Conservation (phyloP, 2,113 vertebrate genomes). For the Sturnira hondurensis region DNA sequence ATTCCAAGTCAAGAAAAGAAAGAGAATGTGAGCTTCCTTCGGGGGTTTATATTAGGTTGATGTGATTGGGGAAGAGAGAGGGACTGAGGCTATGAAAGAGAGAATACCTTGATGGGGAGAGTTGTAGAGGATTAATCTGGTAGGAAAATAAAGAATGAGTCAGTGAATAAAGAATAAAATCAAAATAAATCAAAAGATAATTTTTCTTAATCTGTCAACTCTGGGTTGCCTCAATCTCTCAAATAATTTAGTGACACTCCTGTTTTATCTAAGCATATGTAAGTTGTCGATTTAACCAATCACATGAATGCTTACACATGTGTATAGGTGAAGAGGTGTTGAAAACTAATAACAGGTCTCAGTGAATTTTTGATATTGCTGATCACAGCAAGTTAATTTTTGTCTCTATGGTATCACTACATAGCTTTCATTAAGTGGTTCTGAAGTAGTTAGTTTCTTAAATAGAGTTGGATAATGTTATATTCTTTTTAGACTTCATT, state of each 20-base stretch:
- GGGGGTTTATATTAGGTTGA: accelerated
- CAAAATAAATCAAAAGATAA: not conserved
- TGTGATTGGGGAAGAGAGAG: no score
- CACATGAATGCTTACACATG: not conserved
- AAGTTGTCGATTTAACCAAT: not conserved
- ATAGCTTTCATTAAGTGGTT: not conserved
- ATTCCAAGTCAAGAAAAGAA: not conserved
- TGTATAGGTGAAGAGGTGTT: not conserved
- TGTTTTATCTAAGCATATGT: not conserved
- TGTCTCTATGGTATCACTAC: not conserved
- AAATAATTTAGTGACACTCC: not conserved
- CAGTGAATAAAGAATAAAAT: no score
- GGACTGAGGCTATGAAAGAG: accelerated
- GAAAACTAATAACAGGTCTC: no score
- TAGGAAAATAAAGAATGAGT: not conserved
- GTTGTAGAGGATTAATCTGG: no score
- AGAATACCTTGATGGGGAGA: not conserved
- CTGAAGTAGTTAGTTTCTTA: not conserved
- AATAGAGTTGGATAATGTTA: not conserved
- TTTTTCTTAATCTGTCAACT: not conserved
- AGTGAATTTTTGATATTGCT: not conserved
- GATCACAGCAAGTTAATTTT: accelerated
- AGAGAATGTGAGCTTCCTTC: not conserved
- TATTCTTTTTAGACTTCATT: not conserved
- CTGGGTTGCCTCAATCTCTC: not conserved